Conservation (phyloP, 2,113 vertebrate genomes). For the Jaculus jaculus region DNA sequence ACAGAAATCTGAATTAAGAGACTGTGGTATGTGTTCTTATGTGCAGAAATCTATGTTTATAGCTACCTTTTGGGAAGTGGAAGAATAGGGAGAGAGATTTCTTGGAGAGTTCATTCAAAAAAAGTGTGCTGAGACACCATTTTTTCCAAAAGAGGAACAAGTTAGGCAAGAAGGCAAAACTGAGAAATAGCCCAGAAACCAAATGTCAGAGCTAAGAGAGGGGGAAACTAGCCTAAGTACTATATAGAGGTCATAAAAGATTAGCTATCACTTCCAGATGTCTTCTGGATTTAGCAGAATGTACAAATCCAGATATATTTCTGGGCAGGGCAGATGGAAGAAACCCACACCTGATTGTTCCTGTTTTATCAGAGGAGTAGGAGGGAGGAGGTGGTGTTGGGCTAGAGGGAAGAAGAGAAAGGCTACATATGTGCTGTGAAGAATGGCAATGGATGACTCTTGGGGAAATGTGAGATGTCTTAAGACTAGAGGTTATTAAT, state of each 20-base stretch:
- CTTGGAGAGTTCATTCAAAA: neutral
- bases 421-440: neutral
- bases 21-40: neutral
- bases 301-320: neutral
- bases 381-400: neutral
- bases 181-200: neutral
- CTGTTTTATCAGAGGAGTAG: neutral
- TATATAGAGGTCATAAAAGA: neutral
- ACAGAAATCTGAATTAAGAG: neutral
- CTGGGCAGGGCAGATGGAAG: neutral
- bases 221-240: neutral
- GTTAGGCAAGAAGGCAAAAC: neutral
- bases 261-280: neutral
- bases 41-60: too few relatives aligned
- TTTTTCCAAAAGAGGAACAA: conserved; percentile 5
- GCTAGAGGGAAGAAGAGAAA: neutral
- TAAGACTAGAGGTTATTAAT: neutral
- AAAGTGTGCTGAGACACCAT: neutral
- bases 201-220: conserved; percentile 9
- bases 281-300: neutral
- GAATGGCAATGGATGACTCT: neutral
- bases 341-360: neutral
- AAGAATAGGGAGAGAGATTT: neutral
- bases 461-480: neutral
- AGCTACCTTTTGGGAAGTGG: neutral